Evolutionary conservation across 2,888 invertebrate species (phyloP).

Genomic region (Xanthostigma xanthostigma): DNA sequence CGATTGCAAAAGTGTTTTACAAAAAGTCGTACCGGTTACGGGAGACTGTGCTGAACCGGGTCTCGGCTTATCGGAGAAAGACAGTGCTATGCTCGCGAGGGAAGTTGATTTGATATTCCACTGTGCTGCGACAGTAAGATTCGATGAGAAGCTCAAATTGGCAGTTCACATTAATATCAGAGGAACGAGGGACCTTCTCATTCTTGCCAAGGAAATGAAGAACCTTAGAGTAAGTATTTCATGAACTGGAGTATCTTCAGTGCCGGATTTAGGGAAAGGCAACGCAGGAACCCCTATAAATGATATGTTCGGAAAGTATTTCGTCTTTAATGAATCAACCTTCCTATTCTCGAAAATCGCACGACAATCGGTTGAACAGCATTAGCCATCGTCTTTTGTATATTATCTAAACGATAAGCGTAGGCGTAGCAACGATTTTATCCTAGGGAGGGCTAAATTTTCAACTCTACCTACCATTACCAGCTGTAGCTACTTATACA

Average conservation of each 20-base stretch:
- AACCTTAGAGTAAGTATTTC: slow-evolving; percentile 38
- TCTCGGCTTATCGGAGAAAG: slow-evolving; percentile 34
- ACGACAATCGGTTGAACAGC: background rate
- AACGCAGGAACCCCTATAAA: too few relatives aligned
- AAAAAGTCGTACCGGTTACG: slow-evolving; percentile 38
- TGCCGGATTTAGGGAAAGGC: too few relatives aligned
- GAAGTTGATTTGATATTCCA: slow-evolving; percentile 54
- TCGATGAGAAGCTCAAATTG: slow-evolving; percentile 53
- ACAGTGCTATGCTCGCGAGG: slow-evolving; percentile 31
- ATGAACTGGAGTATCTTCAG: too few relatives aligned
- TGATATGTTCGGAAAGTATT: too few relatives aligned
- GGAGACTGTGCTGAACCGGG: slow-evolving; percentile 39
- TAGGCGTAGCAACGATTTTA: too few relatives aligned
- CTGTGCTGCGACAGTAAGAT: slow-evolving; percentile 60
- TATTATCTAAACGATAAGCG: too few relatives aligned
- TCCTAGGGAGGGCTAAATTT: too few relatives aligned
- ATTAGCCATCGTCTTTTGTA: too few relatives aligned
- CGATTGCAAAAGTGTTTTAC: slow-evolving; percentile 5
- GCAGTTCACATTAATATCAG: slow-evolving; percentile 54
- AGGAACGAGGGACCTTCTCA: slow-evolving; percentile 45
- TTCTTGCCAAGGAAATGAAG: slow-evolving; percentile 47
- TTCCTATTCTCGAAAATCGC: background rate
- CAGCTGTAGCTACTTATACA: too few relatives aligned
- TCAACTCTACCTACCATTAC: too few relatives aligned
- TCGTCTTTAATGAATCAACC: too few relatives aligned